Evolutionary conservation across 1,140 invertebrate genomes (phyloP), one percentile per base, ranked within the genome.

Genomic region (Drosophila ananassae): DNA sequence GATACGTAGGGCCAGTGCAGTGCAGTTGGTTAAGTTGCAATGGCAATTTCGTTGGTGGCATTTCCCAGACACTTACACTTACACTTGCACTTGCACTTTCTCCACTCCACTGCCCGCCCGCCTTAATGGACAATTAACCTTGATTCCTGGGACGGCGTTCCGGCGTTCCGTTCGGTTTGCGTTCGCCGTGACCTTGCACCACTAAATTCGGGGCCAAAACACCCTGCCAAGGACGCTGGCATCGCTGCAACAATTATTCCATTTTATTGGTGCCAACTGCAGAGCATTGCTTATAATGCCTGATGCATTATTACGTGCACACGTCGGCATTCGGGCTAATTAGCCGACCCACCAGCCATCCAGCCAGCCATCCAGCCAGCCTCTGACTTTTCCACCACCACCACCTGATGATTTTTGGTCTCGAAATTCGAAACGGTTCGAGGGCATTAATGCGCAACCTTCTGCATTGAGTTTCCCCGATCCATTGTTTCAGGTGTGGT

Each of bases 41-140:
- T 73, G 60, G 64, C 67, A 63, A 68, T 76, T 80, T 46, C 24
- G 50, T 24, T 69, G 51, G 51, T 50, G 76, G 66, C 73, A 67
- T 55, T 76, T 76, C 67, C 78, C 82, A 89, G 79, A 83, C 82
- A 87, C 82, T 85, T 85, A 82, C 82, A 87, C 82, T 87, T 87
- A 78, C 82, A 87, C 82, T 87, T 87, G 34, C 34, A 37, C 34
- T 37, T 37, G 82, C 82, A 87, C 82, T 87, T 87, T 87, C 82
- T 87, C 71, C 72, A 53, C 32, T 17, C 41, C 41, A 44, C 41
- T 44, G 41, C 10, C 10, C 46, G 44, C 51, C 73, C 68, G 62
- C 68, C 80, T 89, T 87, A 87, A 87, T 89, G 79, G 83, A 82
- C 83, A 87, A 87, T 87, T 87, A 87, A 87, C 83, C 83, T 87